Conservation (phyloP, 2,888 invertebrate species). For the Leptogaster cylindrica region DNA sequence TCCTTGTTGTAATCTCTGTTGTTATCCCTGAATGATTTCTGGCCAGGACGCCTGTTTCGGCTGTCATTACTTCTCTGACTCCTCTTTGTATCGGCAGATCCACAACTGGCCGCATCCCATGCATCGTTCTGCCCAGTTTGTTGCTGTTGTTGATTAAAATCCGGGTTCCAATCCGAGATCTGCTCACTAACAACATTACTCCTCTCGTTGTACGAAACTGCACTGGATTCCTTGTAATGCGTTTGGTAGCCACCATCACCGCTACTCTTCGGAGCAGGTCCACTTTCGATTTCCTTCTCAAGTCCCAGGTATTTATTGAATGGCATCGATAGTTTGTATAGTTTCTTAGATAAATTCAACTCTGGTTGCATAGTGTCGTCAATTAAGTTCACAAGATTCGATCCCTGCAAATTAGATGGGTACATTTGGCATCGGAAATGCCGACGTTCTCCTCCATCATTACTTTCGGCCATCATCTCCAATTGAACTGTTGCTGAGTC, state of each 20-base stretch:
- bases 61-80: conserved; percentile 49
- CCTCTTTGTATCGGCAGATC: conserved; percentile 55
- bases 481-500: conserved; percentile 62
- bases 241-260: too few species aligned
- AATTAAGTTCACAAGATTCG: conserved; percentile 65
- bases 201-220: too few species aligned
- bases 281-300: conserved; percentile 55
- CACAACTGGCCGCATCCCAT: conserved; percentile 57
- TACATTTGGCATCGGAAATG: conserved; percentile 60
- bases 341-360: conserved; percentile 66
- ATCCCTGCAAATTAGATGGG: conserved; percentile 50
- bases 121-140: too few species aligned
- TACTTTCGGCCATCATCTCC: conserved; percentile 73
- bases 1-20: conserved; percentile 34
- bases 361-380: conserved; percentile 66
- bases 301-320: conserved; percentile 59
- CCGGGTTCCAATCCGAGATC: conserved; percentile 56
- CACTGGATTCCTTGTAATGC: conserved; percentile 47
- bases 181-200: too few species aligned
- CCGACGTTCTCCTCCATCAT: conserved; percentile 55
- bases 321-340: conserved; percentile 62
- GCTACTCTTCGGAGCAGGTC: too few species aligned
- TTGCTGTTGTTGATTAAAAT: too few species aligned
- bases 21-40: conserved; percentile 34
- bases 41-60: conserved; percentile 45